phyloP scores from a whole-genome alignment of 2,113 vertebrate species.

The Oreochromis niloticus region DNA sequence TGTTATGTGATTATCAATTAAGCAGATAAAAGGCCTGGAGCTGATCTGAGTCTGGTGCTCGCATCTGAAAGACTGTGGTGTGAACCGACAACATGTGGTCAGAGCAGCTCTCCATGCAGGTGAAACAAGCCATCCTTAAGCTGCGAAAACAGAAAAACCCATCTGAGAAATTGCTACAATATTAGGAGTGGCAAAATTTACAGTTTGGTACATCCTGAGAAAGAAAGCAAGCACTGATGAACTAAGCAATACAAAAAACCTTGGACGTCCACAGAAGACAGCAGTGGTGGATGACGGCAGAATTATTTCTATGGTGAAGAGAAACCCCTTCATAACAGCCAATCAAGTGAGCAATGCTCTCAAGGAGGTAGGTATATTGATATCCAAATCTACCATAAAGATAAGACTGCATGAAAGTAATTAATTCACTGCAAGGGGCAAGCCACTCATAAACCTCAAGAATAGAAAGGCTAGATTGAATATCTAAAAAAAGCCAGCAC shows the following conservation, averaged over 20 bases:
- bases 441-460: too few species aligned
- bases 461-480: not conserved
- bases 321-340: too few species aligned
- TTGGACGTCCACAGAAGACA: too few species aligned
- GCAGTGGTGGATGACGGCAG: too few species aligned
- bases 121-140: not conserved
- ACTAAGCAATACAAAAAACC: too few species aligned
- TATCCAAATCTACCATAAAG: too few species aligned
- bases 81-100: not conserved
- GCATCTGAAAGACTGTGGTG: not conserved
- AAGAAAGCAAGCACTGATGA: not conserved
- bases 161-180: not conserved
- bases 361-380: too few species aligned
- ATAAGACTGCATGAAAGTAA: too few species aligned
- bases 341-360: too few species aligned
- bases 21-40: not conserved
- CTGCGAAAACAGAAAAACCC: not conserved
- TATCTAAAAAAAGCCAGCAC: not conserved
- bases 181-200: not conserved
- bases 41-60: not conserved
- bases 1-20: not conserved
- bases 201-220: not conserved
- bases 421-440: too few species aligned
- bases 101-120: not conserved
- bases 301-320: too few species aligned